A percentile compares a stretch with the other conserved stretches of the same genome.
phyloP scores from a whole-genome alignment of 2,888 invertebrate genomes.

The Protodeltote pygarga region DNA sequence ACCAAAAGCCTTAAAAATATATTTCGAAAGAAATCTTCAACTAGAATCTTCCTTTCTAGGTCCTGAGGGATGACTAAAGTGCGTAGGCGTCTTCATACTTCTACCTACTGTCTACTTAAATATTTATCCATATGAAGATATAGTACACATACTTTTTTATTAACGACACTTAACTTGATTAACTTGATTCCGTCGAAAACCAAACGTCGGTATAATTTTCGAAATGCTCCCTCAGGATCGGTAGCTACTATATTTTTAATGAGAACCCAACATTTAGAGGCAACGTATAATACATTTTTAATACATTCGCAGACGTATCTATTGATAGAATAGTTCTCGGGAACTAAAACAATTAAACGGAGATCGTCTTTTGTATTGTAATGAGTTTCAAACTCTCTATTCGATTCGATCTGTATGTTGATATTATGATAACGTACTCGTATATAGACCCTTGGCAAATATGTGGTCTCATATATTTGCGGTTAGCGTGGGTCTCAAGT shows the following conservation, averaged over 20 bases:
- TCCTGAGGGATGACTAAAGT: no score
- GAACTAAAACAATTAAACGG: constrained; percentile 8
- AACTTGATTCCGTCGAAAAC: not conserved
- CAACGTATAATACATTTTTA: not conserved
- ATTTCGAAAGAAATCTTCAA: no score
- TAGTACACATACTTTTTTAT: not conserved
- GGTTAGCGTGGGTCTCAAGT: constrained; percentile 12
- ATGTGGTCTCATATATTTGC: constrained; percentile 29
- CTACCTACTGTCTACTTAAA: no score
- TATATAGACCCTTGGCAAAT: constrained; percentile 34
- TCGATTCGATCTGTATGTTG: not conserved
- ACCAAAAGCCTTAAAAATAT: no score
- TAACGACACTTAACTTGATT: no score
- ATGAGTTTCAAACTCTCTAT: constrained; percentile 14
- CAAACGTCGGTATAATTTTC: not conserved
- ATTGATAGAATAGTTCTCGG: not conserved
- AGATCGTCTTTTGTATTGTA: constrained; percentile 2
- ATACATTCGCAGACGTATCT: not conserved
- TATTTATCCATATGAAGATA: not conserved
- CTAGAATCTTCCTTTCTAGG: not conserved
- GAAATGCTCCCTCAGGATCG: not conserved
- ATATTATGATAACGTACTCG: not conserved
- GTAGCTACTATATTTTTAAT: not conserved
- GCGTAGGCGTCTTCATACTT: no score
- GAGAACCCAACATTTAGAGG: not conserved